Base-by-base conservation (phyloP, 37 sponge, comb jelly and placozoan species). In the Corticium candelabrum region DNA sequence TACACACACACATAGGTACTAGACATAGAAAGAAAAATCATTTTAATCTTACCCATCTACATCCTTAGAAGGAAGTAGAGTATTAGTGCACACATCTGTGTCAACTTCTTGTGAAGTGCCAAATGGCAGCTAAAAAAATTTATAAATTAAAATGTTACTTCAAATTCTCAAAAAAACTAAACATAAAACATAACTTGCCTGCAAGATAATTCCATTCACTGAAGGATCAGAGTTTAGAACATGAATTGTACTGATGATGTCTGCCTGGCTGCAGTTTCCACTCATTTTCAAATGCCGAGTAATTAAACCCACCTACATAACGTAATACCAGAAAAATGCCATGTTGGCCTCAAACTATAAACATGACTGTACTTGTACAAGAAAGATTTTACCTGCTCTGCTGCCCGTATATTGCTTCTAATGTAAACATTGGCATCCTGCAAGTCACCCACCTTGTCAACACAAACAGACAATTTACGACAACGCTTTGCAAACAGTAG, bases 401-500 rank as follows among this genome's bases (percentile, higher is more conserved):
- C 91, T 2, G 91, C 89, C 68, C 83, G 86, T n/a, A 67, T 85
- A 84, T 97, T 97, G 89, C 89, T 93, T 40, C 88, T 82, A n/a
- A 97, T 97, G 77, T 97, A 97, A 27, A 97, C 91, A 57, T 86
- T 89, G 3, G 94, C 90, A 78, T 97, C 98, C 30, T 79, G 78
- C 30, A 84, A 56, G 68, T 80, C 82, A 1, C 98, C 98, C 0
- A 97, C 98, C 85, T 95, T 11, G 15, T 27, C 62, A 21, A 50
- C 62, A n/a, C n/a, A n/a, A n/a, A n/a, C n/a, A n/a, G n/a, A n/a
- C n/a, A n/a, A n/a, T n/a, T n/a, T n/a, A n/a, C n/a, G n/a, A n/a
- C n/a, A n/a, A n/a, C n/a, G n/a, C n/a, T n/a, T n/a, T n/a, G n/a
- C n/a, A n/a, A n/a, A n/a, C n/a, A n/a, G n/a, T n/a, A n/a, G n/a